Conservation (phyloP, 2,797 vertebrate genomes). For the Chaenodraco wilsoni region DNA sequence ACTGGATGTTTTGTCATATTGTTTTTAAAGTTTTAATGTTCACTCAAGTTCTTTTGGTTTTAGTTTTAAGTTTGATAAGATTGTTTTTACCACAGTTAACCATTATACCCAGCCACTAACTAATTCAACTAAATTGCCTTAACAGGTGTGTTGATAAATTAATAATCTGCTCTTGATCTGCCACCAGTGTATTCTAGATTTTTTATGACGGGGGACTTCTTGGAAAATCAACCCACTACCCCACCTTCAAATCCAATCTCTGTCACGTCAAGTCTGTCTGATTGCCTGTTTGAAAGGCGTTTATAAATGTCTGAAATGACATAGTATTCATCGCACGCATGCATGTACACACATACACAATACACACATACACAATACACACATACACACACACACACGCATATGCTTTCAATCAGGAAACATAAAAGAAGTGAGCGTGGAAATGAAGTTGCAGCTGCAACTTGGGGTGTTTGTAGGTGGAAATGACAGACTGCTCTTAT, state of each 20-base stretch:
- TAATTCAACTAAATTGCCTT: background rate
- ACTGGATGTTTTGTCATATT: background rate
- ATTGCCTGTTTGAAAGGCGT: conserved; percentile 31
- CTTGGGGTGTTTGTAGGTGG: conserved; percentile 18
- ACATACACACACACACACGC: background rate
- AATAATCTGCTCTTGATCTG: conserved; percentile 9
- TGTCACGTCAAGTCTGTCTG: conserved; percentile 30
- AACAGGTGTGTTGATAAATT: background rate
- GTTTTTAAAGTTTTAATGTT: background rate
- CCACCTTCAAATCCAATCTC: conserved; percentile 47
- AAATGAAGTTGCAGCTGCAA: conserved; percentile 42
- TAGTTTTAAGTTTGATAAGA: background rate
- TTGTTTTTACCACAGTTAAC: background rate
- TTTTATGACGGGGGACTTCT: background rate
- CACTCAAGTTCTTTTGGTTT: background rate
- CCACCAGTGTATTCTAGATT: conserved; percentile 29
- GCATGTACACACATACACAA: conserved; percentile 4
- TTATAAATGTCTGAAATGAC: conserved; percentile 48
- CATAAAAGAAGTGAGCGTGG: conserved; percentile 1
- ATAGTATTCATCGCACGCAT: conserved; percentile 23
- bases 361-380: conserved; percentile 8
- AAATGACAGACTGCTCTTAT: conserved; percentile 38
- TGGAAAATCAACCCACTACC: conserved; percentile 27
- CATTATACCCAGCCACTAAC: background rate
- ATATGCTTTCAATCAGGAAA: conserved; percentile 12